Conservation (phyloP, 2,888 invertebrate species). For the Lacanobia oleracea region DNA sequence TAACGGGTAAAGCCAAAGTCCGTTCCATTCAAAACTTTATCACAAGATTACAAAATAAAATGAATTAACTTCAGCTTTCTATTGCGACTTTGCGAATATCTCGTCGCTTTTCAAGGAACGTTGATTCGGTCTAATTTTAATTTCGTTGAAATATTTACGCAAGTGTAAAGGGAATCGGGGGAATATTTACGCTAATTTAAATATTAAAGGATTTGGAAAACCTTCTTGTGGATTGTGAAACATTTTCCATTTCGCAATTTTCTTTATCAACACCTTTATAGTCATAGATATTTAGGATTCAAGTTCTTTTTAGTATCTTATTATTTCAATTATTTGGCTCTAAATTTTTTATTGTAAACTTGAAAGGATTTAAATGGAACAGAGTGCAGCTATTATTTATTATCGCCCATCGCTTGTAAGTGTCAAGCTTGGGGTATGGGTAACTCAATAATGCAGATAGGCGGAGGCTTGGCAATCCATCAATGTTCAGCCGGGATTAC, state of each 20-base stretch:
- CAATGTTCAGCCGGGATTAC: conserved; percentile 56
- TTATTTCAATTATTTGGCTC: neutral
- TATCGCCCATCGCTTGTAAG: conserved; percentile 55
- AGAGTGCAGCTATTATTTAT: conserved; percentile 44
- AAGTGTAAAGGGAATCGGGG: conserved; percentile 40
- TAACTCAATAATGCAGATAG: conserved; percentile 56
- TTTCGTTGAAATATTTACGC: conserved; percentile 41
- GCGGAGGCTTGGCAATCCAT: conserved; percentile 53
- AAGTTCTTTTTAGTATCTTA: neutral
- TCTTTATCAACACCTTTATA: neutral
- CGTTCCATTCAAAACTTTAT: conserved; percentile 3
- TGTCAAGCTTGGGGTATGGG: conserved; percentile 44
- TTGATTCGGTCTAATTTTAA: conserved; percentile 42
- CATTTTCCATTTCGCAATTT: conserved; percentile 18
- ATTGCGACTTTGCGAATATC: conserved; percentile 31
- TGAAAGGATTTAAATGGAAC: conserved; percentile 21
- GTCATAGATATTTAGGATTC: neutral
- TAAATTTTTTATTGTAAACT: neutral
- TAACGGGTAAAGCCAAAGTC: neutral
- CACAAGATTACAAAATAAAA: conserved; percentile 24
- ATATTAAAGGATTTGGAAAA: conserved; percentile 35
- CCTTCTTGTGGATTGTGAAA: conserved; percentile 17
- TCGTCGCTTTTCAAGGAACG: conserved; percentile 28
- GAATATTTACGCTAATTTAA: conserved; percentile 44
- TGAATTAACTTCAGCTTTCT: conserved; percentile 26